These are phyloP conservation scores for Hipparchia semele DNA, from an alignment of 2,888 invertebrate species.

Conservation along the genomic window DNA sequence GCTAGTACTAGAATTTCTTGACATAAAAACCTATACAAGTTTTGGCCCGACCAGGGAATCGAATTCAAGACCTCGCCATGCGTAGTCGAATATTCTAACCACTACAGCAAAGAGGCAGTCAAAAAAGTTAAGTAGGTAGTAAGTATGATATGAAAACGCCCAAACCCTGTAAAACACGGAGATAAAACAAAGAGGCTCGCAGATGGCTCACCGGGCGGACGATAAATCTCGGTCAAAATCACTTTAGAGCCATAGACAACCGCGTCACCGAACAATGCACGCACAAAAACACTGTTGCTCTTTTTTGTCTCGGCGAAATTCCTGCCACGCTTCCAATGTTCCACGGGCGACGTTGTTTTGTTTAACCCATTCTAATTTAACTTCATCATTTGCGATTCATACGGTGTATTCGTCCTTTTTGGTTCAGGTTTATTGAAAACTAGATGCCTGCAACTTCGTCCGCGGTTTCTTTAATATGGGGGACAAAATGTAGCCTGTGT, in stretches of 20 bases:
- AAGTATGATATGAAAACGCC: neutral
- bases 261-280: slow-evolving; percentile 39
- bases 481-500: too few species aligned
- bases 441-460: too few species aligned
- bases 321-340: slow-evolving; percentile 31
- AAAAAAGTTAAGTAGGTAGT: too few species aligned
- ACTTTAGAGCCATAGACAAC: slow-evolving; percentile 39
- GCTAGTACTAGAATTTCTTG: too few species aligned
- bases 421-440: too few species aligned
- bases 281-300: slow-evolving; percentile 36
- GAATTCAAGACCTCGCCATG: too few species aligned
- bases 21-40: too few species aligned
- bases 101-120: too few species aligned
- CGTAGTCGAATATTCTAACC: too few species aligned
- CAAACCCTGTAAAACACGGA: neutral
- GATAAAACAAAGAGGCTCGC: neutral
- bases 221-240: slow-evolving; percentile 41
- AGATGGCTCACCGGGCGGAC: slow-evolving; percentile 20
- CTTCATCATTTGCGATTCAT: neutral
- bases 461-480: too few species aligned
- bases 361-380: slow-evolving; percentile 11
- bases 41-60: too few species aligned
- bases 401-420: too few species aligned
- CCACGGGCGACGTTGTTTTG: slow-evolving; percentile 25
- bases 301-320: slow-evolving; percentile 39